These are phyloP conservation scores for Mirza zaza DNA, from an alignment of 2,113 vertebrate species.

Conservation along the genomic window DNA sequence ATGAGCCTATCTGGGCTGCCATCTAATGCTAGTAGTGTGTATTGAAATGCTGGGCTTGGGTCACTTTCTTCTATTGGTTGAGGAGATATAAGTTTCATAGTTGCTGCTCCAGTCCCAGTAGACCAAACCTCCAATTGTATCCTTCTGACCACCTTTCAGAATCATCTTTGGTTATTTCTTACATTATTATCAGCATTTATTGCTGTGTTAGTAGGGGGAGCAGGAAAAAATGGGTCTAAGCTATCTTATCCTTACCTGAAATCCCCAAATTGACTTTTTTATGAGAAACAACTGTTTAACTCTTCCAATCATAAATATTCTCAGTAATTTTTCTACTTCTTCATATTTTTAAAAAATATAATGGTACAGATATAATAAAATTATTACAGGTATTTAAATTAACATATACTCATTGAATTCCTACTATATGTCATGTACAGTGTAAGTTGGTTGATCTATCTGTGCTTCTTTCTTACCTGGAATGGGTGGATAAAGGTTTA, in stretches of 20 bases:
- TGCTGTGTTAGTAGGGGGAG: background rate
- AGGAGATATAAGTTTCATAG: background rate
- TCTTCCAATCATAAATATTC: background rate
- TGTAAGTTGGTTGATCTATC: background rate
- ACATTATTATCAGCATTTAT: background rate
- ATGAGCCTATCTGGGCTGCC: background rate
- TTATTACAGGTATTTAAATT: background rate
- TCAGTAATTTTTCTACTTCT: background rate
- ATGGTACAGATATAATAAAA: background rate
- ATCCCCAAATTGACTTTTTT: slow-evolving; percentile 12
- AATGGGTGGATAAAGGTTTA: background rate
- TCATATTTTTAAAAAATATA: background rate
- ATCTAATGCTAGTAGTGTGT: background rate
- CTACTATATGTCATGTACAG: background rate
- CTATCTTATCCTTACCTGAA: background rate
- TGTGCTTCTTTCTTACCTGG: background rate
- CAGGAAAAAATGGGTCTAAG: background rate
- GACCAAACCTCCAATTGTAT: background rate
- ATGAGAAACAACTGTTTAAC: background rate
- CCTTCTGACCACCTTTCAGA: background rate
- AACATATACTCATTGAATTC: background rate
- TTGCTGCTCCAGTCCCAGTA: background rate
- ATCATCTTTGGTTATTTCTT: background rate
- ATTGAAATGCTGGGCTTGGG: background rate
- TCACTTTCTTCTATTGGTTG: background rate